Conservation (phyloP, 2,113 vertebrate genomes). For the Mola mola region DNA sequence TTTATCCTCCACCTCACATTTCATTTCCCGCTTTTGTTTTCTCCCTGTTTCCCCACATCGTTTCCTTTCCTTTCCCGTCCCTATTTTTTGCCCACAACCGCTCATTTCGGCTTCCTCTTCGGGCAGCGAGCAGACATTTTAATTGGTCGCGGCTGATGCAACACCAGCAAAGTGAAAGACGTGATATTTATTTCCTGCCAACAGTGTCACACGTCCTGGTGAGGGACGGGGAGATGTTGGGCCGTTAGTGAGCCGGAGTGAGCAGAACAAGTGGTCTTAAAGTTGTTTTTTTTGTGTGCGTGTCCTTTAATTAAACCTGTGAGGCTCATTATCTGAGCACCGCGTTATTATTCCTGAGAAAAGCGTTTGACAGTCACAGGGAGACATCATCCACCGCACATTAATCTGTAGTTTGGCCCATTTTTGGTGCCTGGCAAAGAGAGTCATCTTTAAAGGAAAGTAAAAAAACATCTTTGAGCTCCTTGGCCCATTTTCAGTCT, state of each 20-base stretch:
- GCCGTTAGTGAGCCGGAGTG: constrained; percentile 6
- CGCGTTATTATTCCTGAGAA: not conserved
- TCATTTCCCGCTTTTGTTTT: constrained; percentile 5
- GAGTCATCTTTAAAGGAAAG: constrained; percentile 13
- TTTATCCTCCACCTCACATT: constrained; percentile 15
- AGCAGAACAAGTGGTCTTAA: not conserved
- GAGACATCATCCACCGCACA: not conserved
- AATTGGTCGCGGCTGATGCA: constrained; percentile 26
- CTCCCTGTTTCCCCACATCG: not conserved
- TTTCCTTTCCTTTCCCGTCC: constrained; percentile 2
- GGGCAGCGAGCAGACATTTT: constrained; percentile 37
- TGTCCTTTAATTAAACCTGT: constrained; percentile 11
- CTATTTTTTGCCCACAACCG: constrained; percentile 1
- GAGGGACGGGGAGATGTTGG: constrained; percentile 7
- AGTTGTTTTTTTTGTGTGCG: constrained; percentile 2
- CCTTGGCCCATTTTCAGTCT: constrained; percentile 20
- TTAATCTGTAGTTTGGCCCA: constrained; percentile 6
- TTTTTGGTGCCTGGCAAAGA: constrained; percentile 16
- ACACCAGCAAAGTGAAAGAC: constrained; percentile 24
- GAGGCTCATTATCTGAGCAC: constrained; percentile 39
- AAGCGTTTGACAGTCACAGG: not conserved
- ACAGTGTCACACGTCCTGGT: constrained; percentile 26
- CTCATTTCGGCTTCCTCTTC: not conserved
- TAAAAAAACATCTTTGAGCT: constrained; percentile 29
- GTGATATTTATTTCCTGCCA: constrained; percentile 30